Percentiles rank a stretch among this genome's conserved stretches.
These are phyloP conservation scores for Sphecodes monilicornis DNA, from an alignment of 2,888 invertebrate genomes.

Conservation along the genomic window DNA sequence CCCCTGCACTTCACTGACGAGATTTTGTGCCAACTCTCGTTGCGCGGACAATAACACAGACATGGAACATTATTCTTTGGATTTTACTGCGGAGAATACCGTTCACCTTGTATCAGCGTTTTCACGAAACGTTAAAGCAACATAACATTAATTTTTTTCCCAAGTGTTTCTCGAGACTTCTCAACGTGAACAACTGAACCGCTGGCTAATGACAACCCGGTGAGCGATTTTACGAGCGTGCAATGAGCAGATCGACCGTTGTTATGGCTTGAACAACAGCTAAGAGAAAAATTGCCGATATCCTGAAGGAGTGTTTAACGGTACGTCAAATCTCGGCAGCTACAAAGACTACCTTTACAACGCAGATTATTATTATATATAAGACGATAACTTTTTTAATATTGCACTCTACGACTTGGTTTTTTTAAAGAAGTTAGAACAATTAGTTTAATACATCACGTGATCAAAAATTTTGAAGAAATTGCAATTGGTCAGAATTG, in stretches of 20 bases:
- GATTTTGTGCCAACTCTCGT: no score
- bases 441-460: no score
- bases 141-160: conserved; percentile 22
- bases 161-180: conserved; percentile 12
- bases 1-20: no score
- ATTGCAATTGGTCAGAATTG: no score
- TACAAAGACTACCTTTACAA: neutral
- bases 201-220: conserved; percentile 29
- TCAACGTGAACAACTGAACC: neutral
- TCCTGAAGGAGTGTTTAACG: conserved; percentile 16
- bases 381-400: no score
- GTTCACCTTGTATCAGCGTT: neutral
- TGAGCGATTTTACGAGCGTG: conserved; percentile 42
- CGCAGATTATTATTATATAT: no score
- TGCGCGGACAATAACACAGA: no score
- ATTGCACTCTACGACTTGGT: no score
- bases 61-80: neutral
- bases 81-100: neutral
- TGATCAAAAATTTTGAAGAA: no score
- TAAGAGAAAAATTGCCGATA: neutral
- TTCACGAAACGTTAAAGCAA: neutral
- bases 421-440: no score
- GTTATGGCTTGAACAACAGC: conserved; percentile 47
- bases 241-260: conserved; percentile 32
- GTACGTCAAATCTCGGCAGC: conserved; percentile 15